These are phyloP conservation scores for Hypercompe scribonia DNA, from an alignment of 2,888 invertebrate species.

Conservation along the genomic window DNA sequence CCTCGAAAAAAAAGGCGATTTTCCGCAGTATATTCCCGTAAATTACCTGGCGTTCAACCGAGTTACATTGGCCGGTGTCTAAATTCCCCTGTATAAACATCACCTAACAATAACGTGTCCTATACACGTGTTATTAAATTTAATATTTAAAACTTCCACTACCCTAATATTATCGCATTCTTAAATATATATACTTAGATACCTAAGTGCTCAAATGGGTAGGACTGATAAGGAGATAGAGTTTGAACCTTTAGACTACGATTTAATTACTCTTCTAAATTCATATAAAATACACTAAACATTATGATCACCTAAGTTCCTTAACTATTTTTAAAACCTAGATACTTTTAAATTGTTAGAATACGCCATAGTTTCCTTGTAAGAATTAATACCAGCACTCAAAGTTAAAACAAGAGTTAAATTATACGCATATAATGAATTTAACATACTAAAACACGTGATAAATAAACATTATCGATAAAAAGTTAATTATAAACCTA, in stretches of 20 bases:
- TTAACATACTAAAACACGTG: neutral
- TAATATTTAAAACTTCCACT: neutral
- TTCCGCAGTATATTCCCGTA: neutral
- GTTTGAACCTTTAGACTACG: constrained; percentile 10
- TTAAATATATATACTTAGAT: neutral
- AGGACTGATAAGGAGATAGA: neutral
- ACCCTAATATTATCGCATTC: neutral
- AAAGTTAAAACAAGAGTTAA: neutral
- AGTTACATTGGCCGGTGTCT: no score
- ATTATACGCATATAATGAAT: neutral
- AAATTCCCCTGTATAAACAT: neutral
- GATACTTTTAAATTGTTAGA: neutral
- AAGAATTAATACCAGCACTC: neutral
- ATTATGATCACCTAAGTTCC: neutral
- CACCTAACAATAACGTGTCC: neutral
- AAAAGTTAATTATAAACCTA: constrained; percentile 2
- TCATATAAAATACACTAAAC: neutral
- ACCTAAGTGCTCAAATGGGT: neutral
- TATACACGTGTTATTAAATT: neutral
- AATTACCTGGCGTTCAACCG: neutral
- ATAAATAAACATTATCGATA: neutral
- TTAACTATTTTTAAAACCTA: neutral
- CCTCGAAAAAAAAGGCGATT: no score
- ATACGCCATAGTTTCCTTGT: neutral
- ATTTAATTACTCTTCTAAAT: neutral